Conservation (phyloP, 2,797 vertebrate species). For the Ciconia nigra region DNA sequence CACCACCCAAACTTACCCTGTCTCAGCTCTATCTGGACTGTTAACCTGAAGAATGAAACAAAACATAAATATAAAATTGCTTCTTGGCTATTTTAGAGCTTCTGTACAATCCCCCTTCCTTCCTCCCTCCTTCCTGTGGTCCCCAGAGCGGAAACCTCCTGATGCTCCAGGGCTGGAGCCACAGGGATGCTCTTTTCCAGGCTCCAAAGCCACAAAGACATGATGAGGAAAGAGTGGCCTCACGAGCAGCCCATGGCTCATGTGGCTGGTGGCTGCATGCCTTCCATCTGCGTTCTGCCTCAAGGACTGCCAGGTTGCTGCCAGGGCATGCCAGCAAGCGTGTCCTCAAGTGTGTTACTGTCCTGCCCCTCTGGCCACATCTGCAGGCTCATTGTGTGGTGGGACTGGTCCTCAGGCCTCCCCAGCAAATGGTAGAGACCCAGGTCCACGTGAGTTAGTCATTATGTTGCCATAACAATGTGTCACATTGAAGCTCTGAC, state of each 20-base stretch:
- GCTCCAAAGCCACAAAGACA: not conserved
- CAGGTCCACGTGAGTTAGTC: not conserved
- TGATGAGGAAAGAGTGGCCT: not conserved
- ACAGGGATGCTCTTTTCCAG: not conserved
- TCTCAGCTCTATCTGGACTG: not conserved
- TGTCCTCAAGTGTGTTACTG: not conserved
- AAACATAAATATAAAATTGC: not conserved
- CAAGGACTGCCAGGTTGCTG: not conserved
- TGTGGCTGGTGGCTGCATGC: not conserved
- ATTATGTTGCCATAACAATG: accelerated
- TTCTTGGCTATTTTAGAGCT: not conserved
- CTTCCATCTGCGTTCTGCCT: not conserved
- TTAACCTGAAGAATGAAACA: not conserved
- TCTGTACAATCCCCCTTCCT: not conserved
- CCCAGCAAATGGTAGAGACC: not conserved
- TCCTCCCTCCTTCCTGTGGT: not conserved
- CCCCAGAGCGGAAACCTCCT: not conserved
- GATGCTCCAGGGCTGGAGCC: not conserved
- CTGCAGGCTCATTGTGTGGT: not conserved
- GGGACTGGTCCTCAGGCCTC: not conserved
- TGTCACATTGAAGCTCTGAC: not conserved
- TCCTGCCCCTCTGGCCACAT: not conserved
- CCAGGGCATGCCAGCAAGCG: not conserved
- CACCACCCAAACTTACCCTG: not conserved
- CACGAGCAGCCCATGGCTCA: accelerated